Percentiles rank a stretch among this genome's conserved stretches.
Evolutionary conservation across 2,888 invertebrate genomes (phyloP).

Genomic region (Apamea monoglypha): DNA sequence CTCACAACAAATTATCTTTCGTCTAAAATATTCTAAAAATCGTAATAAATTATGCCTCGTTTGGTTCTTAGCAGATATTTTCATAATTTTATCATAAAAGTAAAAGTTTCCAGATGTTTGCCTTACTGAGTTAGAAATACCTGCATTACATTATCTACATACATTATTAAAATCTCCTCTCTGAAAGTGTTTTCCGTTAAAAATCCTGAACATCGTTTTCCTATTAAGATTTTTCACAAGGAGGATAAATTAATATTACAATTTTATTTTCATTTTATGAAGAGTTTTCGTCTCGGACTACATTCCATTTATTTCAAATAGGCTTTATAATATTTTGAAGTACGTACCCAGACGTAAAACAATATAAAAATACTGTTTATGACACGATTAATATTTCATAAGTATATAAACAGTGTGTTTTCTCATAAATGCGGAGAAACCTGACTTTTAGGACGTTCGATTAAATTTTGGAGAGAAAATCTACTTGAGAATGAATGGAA

Average conservation of each 20-base stretch:
- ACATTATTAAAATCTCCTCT: not conserved
- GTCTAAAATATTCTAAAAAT: constrained; percentile 4
- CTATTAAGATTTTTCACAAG: not conserved
- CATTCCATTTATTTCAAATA: constrained; percentile 1
- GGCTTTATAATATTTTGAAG: constrained; percentile 6
- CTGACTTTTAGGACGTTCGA: constrained; percentile 11
- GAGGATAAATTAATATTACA: not conserved
- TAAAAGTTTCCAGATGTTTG: too few relatives aligned
- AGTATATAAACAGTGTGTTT: constrained; percentile 16
- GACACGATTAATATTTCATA: constrained; percentile 21
- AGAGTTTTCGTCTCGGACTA: not conserved
- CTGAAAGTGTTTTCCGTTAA: not conserved
- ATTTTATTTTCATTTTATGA: not conserved
- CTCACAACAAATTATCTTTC: not conserved
- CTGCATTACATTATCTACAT: not conserved
- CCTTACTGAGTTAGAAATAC: not conserved
- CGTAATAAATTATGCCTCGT: not conserved
- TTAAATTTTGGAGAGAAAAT: constrained; percentile 19
- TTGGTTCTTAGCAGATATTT: not conserved
- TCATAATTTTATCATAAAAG: not conserved
- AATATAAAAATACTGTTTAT: constrained; percentile 31
- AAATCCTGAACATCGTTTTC: not conserved
- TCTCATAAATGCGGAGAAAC: constrained; percentile 23
- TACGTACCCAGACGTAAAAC: not conserved
- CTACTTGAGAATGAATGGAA: not conserved